Evolutionary conservation across 2,113 vertebrate species (phyloP), one percentile per base, ranked within the genome.

Genomic region (Casuarius casuarius): DNA sequence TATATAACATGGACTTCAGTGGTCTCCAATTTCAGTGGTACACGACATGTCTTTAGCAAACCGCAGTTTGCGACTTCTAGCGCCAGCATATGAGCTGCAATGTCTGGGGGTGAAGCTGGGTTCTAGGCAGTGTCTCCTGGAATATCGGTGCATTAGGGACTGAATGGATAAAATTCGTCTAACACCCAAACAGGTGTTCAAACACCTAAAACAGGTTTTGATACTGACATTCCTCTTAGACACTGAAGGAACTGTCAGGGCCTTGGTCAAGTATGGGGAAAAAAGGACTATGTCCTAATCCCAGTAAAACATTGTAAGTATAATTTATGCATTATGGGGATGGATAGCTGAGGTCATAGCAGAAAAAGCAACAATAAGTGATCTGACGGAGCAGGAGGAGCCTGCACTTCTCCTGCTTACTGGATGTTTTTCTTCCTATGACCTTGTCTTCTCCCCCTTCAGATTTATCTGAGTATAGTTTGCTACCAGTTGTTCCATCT

Each of bases 341-440:
- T 38, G 62, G 74, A 42, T 40, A 66, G 78, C 38, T 95, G 81
- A 94, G 49, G 25, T 85, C 71, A 92, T 29, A 46, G 35, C 7
- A 77, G 72, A 83, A 87, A 95, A 94, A 91, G 9, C 40, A 74
- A 71, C 49, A 85, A 66, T 19, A 19, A 85, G 29, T 74, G 20
- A 67, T 49, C 48, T 79, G 58, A 48, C 52, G 68, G 71, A 87
- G 71, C 35, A 51, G 63, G 59, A 91, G 46, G 35, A 85, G 21
- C 82, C 48, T 89, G 87, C 91, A 63, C 76, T 94, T 89, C 75
- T 86, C n/a, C 3, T 25, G 87, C 63, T 63, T 44, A 23, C 68
- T 87, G 72, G 7, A n/a, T 91, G 67, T 77, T 96, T 93, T 96
- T 75, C 67, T 75, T 96, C 74, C 88, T 95, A 42, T 72, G 91